Evolutionary conservation across 64 coral and sea anemone species (phyloP).

Genomic region (Porites australiensis): DNA sequence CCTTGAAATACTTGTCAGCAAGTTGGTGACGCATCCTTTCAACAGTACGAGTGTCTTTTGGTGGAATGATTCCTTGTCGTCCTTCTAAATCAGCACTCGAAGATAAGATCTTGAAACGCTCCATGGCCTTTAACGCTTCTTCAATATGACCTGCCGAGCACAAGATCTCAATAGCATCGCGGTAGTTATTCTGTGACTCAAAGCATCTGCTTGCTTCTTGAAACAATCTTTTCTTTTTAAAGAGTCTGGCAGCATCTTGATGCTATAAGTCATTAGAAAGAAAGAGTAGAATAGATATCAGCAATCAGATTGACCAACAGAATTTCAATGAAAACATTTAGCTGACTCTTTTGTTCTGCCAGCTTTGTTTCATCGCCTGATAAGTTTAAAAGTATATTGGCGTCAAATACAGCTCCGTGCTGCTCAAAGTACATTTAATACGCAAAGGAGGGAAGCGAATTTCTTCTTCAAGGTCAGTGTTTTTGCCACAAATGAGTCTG

Average conservation of each 20-base stretch:
- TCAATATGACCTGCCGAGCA: constrained; percentile 52
- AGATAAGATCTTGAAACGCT: constrained; percentile 51
- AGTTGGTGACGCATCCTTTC: constrained; percentile 82
- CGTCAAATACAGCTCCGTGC: too few relatives aligned
- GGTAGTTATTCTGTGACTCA: constrained; percentile 68
- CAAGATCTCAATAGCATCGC: constrained; percentile 67
- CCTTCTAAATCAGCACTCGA: constrained; percentile 32
- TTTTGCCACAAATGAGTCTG: too few relatives aligned
- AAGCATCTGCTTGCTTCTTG: constrained; percentile 64
- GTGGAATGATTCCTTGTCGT: constrained; percentile 66
- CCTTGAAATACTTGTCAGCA: constrained; percentile 4
- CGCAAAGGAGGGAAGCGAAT: too few relatives aligned
- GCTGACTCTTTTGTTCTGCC: too few relatives aligned
- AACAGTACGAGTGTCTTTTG: constrained; percentile 68
- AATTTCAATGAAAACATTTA: too few relatives aligned
- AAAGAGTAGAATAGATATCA: too few relatives aligned
- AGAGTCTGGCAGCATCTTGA: constrained; percentile 68
- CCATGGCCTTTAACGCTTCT: constrained; percentile 56
- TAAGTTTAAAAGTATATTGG: too few relatives aligned
- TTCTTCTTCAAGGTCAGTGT: too few relatives aligned
- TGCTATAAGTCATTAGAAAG: constrained; percentile 31
- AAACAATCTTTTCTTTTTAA: constrained; percentile 33
- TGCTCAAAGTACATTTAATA: too few relatives aligned
- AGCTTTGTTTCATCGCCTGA: too few relatives aligned
- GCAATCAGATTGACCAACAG: too few relatives aligned